Evolutionary conservation across 2,888 invertebrate genomes (phyloP).

Genomic region (Dicycla oo): DNA sequence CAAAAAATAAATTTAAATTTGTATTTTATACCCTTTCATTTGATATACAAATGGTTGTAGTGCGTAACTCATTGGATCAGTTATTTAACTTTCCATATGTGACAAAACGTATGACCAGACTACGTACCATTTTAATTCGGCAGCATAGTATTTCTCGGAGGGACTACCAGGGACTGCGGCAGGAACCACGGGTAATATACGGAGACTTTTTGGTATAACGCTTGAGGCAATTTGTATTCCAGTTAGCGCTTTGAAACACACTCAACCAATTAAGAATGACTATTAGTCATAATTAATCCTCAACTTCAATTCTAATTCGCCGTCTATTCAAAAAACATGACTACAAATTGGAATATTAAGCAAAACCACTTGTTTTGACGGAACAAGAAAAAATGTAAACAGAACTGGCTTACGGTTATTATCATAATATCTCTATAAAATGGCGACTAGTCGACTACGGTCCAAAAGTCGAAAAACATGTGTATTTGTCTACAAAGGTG

Average conservation of each 20-base stretch:
- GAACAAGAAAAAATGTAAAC: conserved; percentile 71
- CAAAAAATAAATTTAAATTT: too few species aligned
- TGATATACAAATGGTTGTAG: too few species aligned
- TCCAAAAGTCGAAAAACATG: conserved; percentile 67
- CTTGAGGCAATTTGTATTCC: background rate
- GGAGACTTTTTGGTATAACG: background rate
- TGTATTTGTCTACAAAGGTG: conserved; percentile 57
- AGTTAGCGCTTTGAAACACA: conserved; percentile 1
- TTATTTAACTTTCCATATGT: too few species aligned
- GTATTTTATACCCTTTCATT: too few species aligned
- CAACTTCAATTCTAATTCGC: conserved; percentile 24
- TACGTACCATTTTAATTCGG: too few species aligned
- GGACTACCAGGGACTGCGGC: too few species aligned
- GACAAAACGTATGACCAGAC: too few species aligned
- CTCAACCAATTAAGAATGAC: conserved; percentile 4
- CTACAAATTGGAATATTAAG: conserved; percentile 59
- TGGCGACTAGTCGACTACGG: conserved; percentile 64
- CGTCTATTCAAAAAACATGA: conserved; percentile 42
- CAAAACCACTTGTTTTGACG: conserved; percentile 56
- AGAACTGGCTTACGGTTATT: conserved; percentile 66
- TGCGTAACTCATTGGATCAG: too few species aligned
- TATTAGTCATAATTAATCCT: conserved; percentile 34
- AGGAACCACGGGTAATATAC: too few species aligned
- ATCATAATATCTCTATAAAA: conserved; percentile 72
- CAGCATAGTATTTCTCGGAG: too few species aligned